phyloP scores from a whole-genome alignment of 1,140 invertebrate genomes.

The Plectrocnemia conspersa region DNA sequence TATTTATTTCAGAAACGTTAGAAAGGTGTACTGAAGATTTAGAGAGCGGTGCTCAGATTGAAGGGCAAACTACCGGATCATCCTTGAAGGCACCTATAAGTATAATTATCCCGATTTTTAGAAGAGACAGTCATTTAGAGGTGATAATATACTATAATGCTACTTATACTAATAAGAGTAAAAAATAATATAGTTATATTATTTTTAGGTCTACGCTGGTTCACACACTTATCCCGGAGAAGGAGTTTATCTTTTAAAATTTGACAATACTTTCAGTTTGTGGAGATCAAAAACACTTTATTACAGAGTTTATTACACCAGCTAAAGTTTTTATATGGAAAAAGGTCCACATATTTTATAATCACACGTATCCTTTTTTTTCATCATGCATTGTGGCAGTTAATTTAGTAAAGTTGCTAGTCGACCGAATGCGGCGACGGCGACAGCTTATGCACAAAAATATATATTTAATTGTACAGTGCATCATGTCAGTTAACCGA shows the following conservation, averaged over 20 bases:
- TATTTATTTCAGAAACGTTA: slow-evolving; percentile 28
- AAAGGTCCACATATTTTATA: background rate
- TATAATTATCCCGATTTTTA: slow-evolving; percentile 86
- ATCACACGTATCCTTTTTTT: background rate
- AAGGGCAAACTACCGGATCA: slow-evolving; percentile 15
- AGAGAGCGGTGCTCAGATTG: slow-evolving; percentile 38
- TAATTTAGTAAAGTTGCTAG: too few species aligned
- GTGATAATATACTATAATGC: slow-evolving; percentile 28
- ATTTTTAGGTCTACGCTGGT: slow-evolving; percentile 88
- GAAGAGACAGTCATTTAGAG: slow-evolving; percentile 83
- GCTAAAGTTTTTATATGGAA: slow-evolving; percentile 42
- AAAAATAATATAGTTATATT: background rate
- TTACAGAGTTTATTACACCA: slow-evolving; percentile 96
- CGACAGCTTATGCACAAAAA: too few species aligned
- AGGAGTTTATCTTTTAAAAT: slow-evolving; percentile 97
- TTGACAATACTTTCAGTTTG: slow-evolving; percentile 98
- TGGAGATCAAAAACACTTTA: slow-evolving; percentile 99
- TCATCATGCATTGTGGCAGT: background rate
- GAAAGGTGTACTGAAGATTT: slow-evolving; percentile 42
- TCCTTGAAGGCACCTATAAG: slow-evolving; percentile 59
- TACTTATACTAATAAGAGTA: background rate
- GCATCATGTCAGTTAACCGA: too few species aligned
- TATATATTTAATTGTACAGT: too few species aligned
- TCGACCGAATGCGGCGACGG: too few species aligned
- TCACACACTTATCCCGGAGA: slow-evolving; percentile 94